Evolutionary conservation across 2,888 invertebrate genomes (phyloP).

Genomic region (Cephus pygmeus): DNA sequence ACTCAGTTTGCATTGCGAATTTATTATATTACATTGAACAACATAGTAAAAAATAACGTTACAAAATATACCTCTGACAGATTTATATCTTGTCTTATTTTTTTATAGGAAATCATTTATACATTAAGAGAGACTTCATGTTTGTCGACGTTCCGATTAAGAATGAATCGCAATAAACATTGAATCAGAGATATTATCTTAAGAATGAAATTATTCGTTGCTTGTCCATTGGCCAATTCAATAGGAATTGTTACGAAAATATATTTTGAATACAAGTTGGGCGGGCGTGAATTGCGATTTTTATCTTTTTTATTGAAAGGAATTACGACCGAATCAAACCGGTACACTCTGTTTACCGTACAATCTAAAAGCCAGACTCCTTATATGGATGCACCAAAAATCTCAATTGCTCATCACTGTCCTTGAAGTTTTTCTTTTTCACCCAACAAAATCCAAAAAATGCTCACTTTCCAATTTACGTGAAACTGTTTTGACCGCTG

Average conservation of each 20-base stretch:
- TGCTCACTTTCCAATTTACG: not conserved
- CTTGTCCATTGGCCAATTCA: not conserved
- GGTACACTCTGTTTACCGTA: not conserved
- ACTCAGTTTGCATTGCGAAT: not conserved
- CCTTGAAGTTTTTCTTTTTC: not conserved
- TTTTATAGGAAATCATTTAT: not conserved
- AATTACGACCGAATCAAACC: not conserved
- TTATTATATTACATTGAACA: not conserved
- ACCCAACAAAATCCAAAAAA: not conserved
- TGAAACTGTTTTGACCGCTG: constrained; percentile 34
- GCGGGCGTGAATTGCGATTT: not conserved
- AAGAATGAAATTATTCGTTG: not conserved
- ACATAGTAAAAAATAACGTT: not conserved
- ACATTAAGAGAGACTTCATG: not conserved
- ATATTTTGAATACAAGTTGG: not conserved
- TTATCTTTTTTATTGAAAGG: not conserved
- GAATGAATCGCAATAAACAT: not conserved
- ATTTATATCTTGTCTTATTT: not conserved
- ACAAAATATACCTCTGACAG: not conserved
- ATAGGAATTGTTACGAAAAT: not conserved
- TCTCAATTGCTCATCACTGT: not conserved
- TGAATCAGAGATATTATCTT: not conserved
- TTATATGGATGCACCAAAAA: not conserved
- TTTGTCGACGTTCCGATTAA: not conserved
- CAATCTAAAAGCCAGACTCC: not conserved